These are phyloP conservation scores for Apotomis capreana DNA, from an alignment of 2,888 invertebrate genomes.

Conservation along the genomic window DNA sequence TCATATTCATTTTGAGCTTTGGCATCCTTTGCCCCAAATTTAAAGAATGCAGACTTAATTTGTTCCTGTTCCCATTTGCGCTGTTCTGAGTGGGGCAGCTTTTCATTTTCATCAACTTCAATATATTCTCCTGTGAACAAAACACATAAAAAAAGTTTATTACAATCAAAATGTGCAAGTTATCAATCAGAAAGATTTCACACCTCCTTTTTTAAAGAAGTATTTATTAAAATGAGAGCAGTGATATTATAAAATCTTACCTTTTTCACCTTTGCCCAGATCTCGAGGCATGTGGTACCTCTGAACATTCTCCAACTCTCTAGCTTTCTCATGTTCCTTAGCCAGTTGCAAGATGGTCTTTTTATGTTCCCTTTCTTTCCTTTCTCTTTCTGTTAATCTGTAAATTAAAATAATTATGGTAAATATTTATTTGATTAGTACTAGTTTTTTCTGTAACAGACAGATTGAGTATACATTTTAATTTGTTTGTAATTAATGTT, in stretches of 20 bases:
- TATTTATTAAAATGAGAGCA: too few relatives aligned
- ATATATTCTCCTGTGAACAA: slow-evolving; percentile 85
- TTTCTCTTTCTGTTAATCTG: slow-evolving; percentile 94
- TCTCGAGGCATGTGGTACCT: slow-evolving; percentile 97
- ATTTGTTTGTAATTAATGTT: too few relatives aligned
- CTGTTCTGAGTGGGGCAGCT: slow-evolving; percentile 91
- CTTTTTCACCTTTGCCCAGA: slow-evolving; percentile 88
- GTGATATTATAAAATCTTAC: slow-evolving; percentile 54
- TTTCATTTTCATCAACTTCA: slow-evolving; percentile 94
- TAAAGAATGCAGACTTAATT: slow-evolving; percentile 95
- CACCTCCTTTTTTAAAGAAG: neutral
- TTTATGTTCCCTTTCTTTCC: slow-evolving; percentile 93
- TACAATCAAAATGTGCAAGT: too few relatives aligned
- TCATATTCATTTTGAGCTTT: slow-evolving; percentile 92
- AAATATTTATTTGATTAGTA: slow-evolving; percentile 8
- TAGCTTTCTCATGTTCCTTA: slow-evolving; percentile 97
- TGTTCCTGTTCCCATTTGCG: slow-evolving; percentile 99
- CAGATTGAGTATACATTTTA: too few relatives aligned
- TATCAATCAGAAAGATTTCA: too few relatives aligned
- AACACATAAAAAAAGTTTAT: neutral
- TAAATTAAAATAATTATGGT: slow-evolving; percentile 48
- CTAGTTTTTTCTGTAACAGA: too few relatives aligned
- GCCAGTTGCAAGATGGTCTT: slow-evolving; percentile 95
- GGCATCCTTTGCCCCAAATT: slow-evolving; percentile 96
- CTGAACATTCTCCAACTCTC: slow-evolving; percentile 95